phyloP scores from a whole-genome alignment of 2,888 invertebrate species.

The Meta bourneti region DNA sequence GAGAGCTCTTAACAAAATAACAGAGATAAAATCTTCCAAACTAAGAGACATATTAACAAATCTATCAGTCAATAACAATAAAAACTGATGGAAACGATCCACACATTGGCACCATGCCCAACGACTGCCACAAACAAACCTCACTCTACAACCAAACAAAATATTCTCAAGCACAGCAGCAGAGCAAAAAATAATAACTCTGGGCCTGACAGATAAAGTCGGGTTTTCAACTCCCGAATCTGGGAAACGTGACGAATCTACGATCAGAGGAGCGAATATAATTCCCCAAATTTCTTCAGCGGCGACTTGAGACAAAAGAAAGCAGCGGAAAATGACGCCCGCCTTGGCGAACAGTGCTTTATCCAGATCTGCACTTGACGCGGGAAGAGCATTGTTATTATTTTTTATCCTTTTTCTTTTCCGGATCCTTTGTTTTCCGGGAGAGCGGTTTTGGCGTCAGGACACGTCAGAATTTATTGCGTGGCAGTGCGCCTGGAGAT shows the following conservation, averaged over 20 bases:
- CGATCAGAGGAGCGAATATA: not conserved
- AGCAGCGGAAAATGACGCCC: not conserved
- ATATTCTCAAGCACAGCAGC: not conserved
- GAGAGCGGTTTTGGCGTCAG: slow-evolving; percentile 7
- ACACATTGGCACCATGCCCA: too few species aligned
- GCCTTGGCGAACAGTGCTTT: not conserved
- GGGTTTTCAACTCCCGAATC: not conserved
- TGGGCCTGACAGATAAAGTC: not conserved
- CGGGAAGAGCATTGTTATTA: not conserved
- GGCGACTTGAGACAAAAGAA: slow-evolving; percentile 15
- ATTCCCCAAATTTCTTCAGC: not conserved
- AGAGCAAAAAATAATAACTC: too few species aligned
- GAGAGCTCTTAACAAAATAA: too few species aligned
- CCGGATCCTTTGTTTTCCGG: slow-evolving; percentile 16
- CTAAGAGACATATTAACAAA: too few species aligned
- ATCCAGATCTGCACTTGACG: slow-evolving; percentile 27
- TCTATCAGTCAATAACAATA: too few species aligned
- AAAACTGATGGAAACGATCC: too few species aligned
- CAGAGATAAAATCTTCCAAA: too few species aligned
- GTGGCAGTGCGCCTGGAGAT: not conserved
- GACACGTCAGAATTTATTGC: slow-evolving; percentile 27
- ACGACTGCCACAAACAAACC: too few species aligned
- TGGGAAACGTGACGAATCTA: slow-evolving; percentile 32
- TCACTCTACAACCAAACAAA: not conserved
- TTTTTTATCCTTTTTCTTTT: not conserved